Evolutionary conservation across 2,888 invertebrate genomes (phyloP).

Genomic region (Spatulosminthurus flaviceps): DNA sequence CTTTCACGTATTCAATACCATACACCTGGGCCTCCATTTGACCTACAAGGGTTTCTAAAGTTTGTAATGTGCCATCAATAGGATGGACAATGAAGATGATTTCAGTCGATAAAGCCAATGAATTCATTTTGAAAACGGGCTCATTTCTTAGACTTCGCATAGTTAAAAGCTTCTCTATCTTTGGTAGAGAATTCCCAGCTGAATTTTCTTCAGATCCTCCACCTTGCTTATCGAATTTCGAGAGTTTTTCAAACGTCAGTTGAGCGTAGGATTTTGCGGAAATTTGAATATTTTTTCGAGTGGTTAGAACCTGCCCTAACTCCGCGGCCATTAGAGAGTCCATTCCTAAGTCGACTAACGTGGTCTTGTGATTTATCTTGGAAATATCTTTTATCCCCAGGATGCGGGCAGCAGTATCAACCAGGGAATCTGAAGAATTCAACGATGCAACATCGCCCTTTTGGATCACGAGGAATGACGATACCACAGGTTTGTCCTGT

Average conservation of each 20-base stretch:
- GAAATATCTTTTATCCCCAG: slow-evolving; percentile 84
- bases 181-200: no score
- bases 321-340: slow-evolving; percentile 98
- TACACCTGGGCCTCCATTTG: slow-evolving; percentile 80
- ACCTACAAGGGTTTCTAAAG: slow-evolving; percentile 77
- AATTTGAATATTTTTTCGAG: slow-evolving; percentile 86
- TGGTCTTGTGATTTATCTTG: slow-evolving; percentile 74
- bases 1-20: slow-evolving; percentile 85
- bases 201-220: no score
- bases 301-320: slow-evolving; percentile 88
- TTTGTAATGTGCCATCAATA: slow-evolving; percentile 84
- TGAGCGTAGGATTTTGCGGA: slow-evolving; percentile 86
- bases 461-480: slow-evolving; percentile 88
- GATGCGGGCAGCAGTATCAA: slow-evolving; percentile 76
- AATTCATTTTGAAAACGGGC: slow-evolving; percentile 74
- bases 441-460: no score
- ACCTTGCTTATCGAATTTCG: slow-evolving; percentile 70
- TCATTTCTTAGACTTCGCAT: no score
- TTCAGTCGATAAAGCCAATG: slow-evolving; percentile 62
- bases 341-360: slow-evolving; percentile 90
- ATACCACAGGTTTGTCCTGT: slow-evolving; percentile 75
- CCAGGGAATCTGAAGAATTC: slow-evolving; percentile 58
- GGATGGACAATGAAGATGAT: slow-evolving; percentile 76
- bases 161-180: no score
- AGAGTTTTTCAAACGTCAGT: slow-evolving; percentile 77